Conservation (phyloP, 1,140 invertebrate genomes). For the Microplitis demolitor region DNA sequence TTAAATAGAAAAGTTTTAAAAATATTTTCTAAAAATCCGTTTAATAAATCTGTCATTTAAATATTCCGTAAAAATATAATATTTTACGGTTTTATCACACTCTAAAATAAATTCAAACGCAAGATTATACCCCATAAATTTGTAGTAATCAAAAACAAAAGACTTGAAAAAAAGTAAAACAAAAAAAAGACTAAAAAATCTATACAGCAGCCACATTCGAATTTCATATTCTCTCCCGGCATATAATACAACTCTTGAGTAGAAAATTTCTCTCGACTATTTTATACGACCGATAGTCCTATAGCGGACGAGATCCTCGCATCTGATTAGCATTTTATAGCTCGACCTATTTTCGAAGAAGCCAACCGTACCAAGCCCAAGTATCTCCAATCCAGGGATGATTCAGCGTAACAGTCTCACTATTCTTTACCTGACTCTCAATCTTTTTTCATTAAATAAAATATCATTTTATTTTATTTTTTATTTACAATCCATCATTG, state of each 20-base stretch:
- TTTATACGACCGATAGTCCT: conserved; percentile 29
- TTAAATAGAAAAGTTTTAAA: too few species aligned
- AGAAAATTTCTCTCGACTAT: conserved; percentile 4
- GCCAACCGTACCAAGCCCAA: conserved; percentile 5
- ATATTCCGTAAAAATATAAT: too few species aligned
- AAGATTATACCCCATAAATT: too few species aligned
- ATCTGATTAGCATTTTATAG: conserved; percentile 31
- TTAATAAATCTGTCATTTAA: too few species aligned
- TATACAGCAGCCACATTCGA: conserved; percentile 1
- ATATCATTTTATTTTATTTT: too few species aligned
- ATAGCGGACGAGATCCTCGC: conserved; percentile 22
- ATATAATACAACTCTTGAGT: not conserved
- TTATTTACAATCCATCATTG: not conserved
- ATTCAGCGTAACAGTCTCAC: not conserved
- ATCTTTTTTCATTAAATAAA: too few species aligned
- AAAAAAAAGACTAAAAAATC: too few species aligned
- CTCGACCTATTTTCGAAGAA: conserved; percentile 30
- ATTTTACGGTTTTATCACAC: too few species aligned
- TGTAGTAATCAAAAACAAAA: not conserved
- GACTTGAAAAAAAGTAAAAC: not conserved
- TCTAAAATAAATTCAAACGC: too few species aligned
- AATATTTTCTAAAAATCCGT: too few species aligned
- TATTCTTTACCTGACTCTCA: not conserved
- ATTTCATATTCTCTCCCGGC: conserved; percentile 23
- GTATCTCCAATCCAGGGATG: not conserved